A percentile compares a stretch with the other conserved stretches of the same genome.
phyloP scores from a whole-genome alignment of 2,888 invertebrate species.

The Archips crataeganus region DNA sequence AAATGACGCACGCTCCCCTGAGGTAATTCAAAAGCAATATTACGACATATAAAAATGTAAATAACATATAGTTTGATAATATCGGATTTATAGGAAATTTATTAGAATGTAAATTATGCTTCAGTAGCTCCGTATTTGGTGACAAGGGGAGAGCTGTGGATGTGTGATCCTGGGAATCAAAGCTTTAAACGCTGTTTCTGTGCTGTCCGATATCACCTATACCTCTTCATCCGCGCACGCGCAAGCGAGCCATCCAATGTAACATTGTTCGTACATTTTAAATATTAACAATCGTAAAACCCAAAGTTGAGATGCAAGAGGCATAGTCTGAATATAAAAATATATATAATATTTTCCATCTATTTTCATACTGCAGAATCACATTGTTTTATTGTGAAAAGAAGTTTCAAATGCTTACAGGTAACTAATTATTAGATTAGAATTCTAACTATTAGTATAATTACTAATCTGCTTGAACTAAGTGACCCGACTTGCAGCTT shows the following conservation, averaged over 20 bases:
- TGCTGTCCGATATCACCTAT: conserved; percentile 66
- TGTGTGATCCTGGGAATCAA: conserved; percentile 83
- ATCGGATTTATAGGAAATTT: conserved; percentile 84
- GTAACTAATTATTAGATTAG: neutral
- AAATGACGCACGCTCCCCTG: conserved; percentile 82
- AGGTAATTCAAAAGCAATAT: conserved; percentile 85
- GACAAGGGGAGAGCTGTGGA: conserved; percentile 71
- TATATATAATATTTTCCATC: conserved; percentile 70
- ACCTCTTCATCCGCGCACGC: conserved; percentile 58
- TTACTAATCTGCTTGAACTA: conserved; percentile 2
- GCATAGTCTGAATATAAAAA: conserved; percentile 62
- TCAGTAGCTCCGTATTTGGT: conserved; percentile 74
- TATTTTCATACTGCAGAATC: conserved; percentile 80
- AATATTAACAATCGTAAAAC: conserved; percentile 11
- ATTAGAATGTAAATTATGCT: conserved; percentile 77
- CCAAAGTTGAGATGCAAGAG: conserved; percentile 53
- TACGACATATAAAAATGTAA: conserved; percentile 84
- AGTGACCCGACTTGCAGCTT: conserved; percentile 9
- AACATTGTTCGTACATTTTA: conserved; percentile 29
- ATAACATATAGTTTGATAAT: conserved; percentile 84
- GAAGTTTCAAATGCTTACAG: conserved; percentile 62
- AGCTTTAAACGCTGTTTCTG: conserved; percentile 82
- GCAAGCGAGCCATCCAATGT: conserved; percentile 27
- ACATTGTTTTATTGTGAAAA: conserved; percentile 63
- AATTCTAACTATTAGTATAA: neutral